Evolutionary conservation across 1,140 invertebrate species (phyloP).

Genomic region (Melipona quadrifasciata): DNA sequence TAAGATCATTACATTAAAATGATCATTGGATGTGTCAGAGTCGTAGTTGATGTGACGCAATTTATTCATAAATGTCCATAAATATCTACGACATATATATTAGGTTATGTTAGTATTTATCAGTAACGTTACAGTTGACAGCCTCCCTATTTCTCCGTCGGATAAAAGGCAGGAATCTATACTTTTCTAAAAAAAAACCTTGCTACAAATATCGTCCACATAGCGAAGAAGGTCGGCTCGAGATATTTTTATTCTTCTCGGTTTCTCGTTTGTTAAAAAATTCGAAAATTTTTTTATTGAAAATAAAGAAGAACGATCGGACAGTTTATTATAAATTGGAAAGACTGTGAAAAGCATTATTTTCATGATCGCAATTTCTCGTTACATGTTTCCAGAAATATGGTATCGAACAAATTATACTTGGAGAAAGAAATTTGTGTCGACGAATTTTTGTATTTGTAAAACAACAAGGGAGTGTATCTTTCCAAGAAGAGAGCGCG

Average conservation of each 20-base stretch:
- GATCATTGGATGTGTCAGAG: neutral
- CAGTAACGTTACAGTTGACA: constrained; percentile 11
- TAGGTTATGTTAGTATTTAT: constrained; percentile 3
- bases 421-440: too few species aligned
- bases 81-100: neutral
- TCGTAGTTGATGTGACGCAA: too few species aligned
- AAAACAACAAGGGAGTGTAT: neutral
- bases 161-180: neutral
- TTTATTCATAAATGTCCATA: neutral
- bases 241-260: constrained; percentile 3
- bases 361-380: neutral
- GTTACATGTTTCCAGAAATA: neutral
- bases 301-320: neutral
- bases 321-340: too few species aligned
- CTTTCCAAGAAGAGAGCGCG: too few species aligned
- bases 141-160: neutral
- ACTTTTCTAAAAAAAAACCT: constrained; percentile 21
- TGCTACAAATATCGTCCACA: neutral
- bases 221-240: constrained; percentile 7
- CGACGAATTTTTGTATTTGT: neutral
- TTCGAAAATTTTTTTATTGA: neutral
- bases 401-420: too few species aligned
- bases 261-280: neutral
- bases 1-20: neutral
- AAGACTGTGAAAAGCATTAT: too few species aligned